Evolutionary conservation across 2,888 invertebrate genomes (phyloP).

Genomic region (Cerastis leucographa): DNA sequence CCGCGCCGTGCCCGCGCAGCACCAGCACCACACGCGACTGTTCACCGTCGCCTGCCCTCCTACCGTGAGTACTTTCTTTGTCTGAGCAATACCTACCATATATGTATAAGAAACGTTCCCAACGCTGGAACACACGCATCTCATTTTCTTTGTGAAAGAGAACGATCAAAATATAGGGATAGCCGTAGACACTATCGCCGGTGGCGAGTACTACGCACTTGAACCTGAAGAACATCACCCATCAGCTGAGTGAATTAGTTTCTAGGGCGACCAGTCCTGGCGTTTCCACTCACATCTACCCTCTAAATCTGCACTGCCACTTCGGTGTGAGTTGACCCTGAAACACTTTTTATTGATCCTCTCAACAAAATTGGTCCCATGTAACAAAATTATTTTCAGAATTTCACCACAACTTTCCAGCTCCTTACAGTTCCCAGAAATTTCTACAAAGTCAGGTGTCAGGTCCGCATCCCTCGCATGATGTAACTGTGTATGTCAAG

Average conservation of each 20-base stretch:
- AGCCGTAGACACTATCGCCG: not conserved
- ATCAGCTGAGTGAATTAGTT: not conserved
- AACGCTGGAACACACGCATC: not conserved
- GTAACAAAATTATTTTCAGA: not conserved
- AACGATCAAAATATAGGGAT: not conserved
- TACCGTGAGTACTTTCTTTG: no score
- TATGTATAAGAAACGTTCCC: not conserved
- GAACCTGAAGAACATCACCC: no score
- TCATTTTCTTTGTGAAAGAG: not conserved
- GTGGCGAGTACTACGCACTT: not conserved
- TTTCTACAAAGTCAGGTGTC: not conserved
- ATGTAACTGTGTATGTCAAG: conserved; percentile 12
- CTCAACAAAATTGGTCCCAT: not conserved
- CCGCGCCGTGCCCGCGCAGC: no score
- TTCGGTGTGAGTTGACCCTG: not conserved
- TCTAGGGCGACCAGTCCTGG: not conserved
- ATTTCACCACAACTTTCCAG: not conserved
- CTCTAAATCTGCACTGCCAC: not conserved
- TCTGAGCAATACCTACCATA: not conserved
- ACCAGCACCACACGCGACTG: no score
- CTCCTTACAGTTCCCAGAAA: not conserved
- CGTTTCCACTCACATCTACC: not conserved
- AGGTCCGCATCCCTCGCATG: conserved; percentile 15
- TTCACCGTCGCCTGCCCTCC: no score
- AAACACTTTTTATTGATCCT: not conserved